Evolutionary conservation across 1,140 invertebrate species (phyloP).

Genomic region (Melanaphis sacchari): DNA sequence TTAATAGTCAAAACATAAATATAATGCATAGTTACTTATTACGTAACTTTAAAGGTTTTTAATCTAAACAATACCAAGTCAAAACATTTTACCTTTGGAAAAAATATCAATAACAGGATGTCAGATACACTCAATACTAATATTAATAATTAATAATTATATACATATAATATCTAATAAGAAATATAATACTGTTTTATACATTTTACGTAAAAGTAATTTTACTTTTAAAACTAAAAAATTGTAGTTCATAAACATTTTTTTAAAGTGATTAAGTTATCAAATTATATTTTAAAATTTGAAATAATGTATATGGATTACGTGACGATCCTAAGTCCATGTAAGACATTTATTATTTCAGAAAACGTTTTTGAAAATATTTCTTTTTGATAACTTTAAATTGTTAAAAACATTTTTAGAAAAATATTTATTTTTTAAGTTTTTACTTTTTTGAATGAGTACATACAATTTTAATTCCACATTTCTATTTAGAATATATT

Average conservation of each 20-base stretch:
- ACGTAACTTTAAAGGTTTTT: background rate
- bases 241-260: no score
- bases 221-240: background rate
- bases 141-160: background rate
- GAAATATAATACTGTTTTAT: background rate
- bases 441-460: no score
- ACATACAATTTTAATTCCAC: no score
- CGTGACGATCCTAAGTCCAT: no score
- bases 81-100: background rate
- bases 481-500: no score
- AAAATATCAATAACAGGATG: background rate
- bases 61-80: background rate
- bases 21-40: background rate
- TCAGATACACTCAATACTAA: background rate
- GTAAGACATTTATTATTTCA: no score
- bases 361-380: no score
- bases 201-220: no score
- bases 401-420: no score
- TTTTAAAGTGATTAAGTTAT: background rate
- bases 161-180: background rate
- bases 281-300: background rate
- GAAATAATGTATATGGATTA: no score
- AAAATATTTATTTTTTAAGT: no score
- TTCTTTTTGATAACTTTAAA: no score
- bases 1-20: conserved; percentile 1